Evolutionary conservation across 2,113 vertebrate genomes (phyloP).

Genomic region (Ictalurus furcatus): DNA sequence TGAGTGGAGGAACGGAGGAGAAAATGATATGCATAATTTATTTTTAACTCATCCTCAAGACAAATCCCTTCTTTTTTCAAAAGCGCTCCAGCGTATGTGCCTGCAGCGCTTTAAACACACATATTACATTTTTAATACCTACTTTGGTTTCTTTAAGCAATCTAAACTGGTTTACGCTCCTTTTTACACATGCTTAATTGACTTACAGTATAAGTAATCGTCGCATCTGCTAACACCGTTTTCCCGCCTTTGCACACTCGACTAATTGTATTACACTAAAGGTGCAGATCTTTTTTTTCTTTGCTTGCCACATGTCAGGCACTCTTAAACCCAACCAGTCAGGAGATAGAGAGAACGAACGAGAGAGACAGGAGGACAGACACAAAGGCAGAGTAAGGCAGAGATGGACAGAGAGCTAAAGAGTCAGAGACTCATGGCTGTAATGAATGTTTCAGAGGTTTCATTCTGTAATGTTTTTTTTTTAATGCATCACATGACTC

Average conservation of each 20-base stretch:
- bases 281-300: slow-evolving; percentile 10
- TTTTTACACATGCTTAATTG: slow-evolving; percentile 83
- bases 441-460: slow-evolving; percentile 77
- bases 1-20: slow-evolving; percentile 63
- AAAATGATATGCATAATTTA: slow-evolving; percentile 83
- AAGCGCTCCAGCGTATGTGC: slow-evolving; percentile 76
- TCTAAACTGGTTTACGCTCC: slow-evolving; percentile 81
- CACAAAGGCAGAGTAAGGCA: not conserved
- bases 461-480: slow-evolving; percentile 58
- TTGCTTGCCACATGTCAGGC: slow-evolving; percentile 10
- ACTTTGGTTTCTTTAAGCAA: slow-evolving; percentile 84
- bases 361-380: not conserved
- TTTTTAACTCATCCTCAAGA: slow-evolving; percentile 81
- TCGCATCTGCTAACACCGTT: slow-evolving; percentile 78
- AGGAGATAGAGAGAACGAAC: not conserved
- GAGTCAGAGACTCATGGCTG: slow-evolving; percentile 58
- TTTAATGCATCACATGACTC: not conserved
- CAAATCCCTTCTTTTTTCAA: slow-evolving; percentile 77
- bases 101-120: slow-evolving; percentile 78
- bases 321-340: slow-evolving; percentile 13
- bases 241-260: slow-evolving; percentile 47
- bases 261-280: not conserved
- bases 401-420: not conserved
- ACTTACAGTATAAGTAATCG: slow-evolving; percentile 85
- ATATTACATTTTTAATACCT: slow-evolving; percentile 86